These are phyloP conservation scores for Pardosa pseudoannulata DNA, from an alignment of 2,888 invertebrate genomes.

Conservation along the genomic window DNA sequence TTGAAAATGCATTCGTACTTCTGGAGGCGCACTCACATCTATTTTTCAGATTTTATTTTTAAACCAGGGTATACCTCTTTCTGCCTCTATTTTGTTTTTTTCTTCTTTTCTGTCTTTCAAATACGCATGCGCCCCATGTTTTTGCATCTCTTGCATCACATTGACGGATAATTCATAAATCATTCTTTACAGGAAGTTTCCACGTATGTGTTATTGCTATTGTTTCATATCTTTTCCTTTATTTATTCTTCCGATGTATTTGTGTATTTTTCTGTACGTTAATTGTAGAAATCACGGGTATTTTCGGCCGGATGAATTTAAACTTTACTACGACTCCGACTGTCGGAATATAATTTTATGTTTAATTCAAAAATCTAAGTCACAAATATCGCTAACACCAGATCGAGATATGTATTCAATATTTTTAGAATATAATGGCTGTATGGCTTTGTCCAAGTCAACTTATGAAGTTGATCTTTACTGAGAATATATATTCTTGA, in stretches of 20 bases:
- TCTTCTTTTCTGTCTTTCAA: neutral
- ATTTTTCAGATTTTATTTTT: conserved; percentile 21
- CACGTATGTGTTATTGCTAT: neutral
- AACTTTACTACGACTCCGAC: too few relatives aligned
- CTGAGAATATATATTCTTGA: too few relatives aligned
- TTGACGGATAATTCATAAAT: conserved; percentile 55
- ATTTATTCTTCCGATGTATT: neutral
- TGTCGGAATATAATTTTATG: too few relatives aligned
- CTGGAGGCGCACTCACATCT: neutral
- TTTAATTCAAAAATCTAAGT: too few relatives aligned
- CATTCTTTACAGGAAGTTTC: conserved; percentile 19
- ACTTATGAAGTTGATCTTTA: too few relatives aligned
- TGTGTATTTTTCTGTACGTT: too few relatives aligned
- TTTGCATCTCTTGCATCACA: conserved; percentile 21
- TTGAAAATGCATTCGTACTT: neutral
- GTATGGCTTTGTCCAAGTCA: too few relatives aligned
- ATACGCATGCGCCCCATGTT: conserved; percentile 26
- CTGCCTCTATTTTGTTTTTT: neutral
- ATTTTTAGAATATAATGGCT: too few relatives aligned
- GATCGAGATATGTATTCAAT: too few relatives aligned
- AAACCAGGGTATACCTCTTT: neutral
- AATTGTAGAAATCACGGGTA: too few relatives aligned
- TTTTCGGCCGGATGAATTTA: too few relatives aligned
- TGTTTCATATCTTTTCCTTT: neutral
- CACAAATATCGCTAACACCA: too few relatives aligned